phyloP scores from a whole-genome alignment of 2,113 vertebrate genomes.

The Elgaria multicarinata region DNA sequence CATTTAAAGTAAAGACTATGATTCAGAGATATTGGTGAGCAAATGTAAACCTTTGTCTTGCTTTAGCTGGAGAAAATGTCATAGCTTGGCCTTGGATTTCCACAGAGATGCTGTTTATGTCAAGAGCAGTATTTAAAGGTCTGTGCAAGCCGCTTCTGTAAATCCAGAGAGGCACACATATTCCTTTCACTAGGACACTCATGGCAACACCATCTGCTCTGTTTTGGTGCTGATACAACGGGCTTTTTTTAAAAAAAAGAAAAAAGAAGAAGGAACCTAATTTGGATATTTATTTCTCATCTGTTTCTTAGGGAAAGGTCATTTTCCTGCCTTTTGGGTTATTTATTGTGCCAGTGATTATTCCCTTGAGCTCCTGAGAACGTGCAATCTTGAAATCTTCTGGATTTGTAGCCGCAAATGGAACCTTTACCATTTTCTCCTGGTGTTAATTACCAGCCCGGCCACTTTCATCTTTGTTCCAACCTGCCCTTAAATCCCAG shows the following conservation, averaged over 20 bases:
- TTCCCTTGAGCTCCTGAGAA: neutral
- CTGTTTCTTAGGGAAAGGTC: constrained; percentile 13
- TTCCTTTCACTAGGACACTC: constrained; percentile 9
- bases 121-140: neutral
- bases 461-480: constrained; percentile 53
- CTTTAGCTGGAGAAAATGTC: neutral
- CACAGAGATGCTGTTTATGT: neutral
- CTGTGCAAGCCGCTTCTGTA: neutral
- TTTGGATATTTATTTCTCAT: constrained; percentile 36
- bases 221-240: neutral
- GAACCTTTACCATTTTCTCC: constrained; percentile 11
- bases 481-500: constrained; percentile 63
- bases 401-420: constrained; percentile 9
- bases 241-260: too few species aligned
- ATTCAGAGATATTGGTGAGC: neutral
- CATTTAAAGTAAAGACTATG: neutral
- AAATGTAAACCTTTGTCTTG: neutral
- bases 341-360: constrained; percentile 35
- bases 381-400: neutral
- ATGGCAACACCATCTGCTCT: constrained; percentile 29
- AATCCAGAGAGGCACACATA: constrained; percentile 17
- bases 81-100: constrained; percentile 8
- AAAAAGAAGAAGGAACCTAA: neutral
- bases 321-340: constrained; percentile 52
- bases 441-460: neutral